A percentile compares a stretch with the other conserved stretches of the same genome.
These are phyloP conservation scores for Peromyscus nudipes DNA, from an alignment of 2,797 vertebrate genomes.

Conservation along the genomic window DNA sequence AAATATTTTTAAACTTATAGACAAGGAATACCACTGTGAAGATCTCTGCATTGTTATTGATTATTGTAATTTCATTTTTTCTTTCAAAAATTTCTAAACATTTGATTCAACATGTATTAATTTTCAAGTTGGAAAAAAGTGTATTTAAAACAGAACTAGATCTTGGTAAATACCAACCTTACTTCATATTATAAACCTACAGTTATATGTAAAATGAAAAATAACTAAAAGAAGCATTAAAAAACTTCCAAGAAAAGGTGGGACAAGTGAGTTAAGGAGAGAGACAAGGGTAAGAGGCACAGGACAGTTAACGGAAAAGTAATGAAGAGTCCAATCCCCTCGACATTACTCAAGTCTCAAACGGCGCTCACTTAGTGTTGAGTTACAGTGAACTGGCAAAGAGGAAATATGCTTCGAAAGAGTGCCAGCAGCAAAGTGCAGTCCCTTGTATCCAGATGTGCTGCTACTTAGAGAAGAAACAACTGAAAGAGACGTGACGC, in stretches of 20 bases:
- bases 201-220: slow-evolving; percentile 40
- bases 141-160: slow-evolving; percentile 50
- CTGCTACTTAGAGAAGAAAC: slow-evolving; percentile 28
- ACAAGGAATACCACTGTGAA: not conserved
- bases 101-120: slow-evolving; percentile 33
- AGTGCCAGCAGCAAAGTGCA: not conserved
- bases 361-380: not conserved
- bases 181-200: slow-evolving; percentile 49
- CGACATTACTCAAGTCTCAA: not conserved
- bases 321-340: not conserved
- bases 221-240: not conserved
- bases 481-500: slow-evolving; percentile 9
- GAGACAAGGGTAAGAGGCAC: not conserved
- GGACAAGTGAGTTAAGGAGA: not conserved
- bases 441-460: slow-evolving; percentile 10
- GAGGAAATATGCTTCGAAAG: slow-evolving; percentile 41
- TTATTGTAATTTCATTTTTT: not conserved
- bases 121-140: slow-evolving; percentile 45
- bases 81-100: slow-evolving; percentile 38
- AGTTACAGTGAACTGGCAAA: not conserved
- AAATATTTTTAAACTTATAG: not conserved
- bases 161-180: slow-evolving; percentile 50
- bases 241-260: slow-evolving; percentile 7
- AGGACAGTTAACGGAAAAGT: not conserved
- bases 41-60: not conserved